Evolutionary conservation across 1,140 invertebrate species (phyloP).

Genomic region (Drosophila chauvacae): DNA sequence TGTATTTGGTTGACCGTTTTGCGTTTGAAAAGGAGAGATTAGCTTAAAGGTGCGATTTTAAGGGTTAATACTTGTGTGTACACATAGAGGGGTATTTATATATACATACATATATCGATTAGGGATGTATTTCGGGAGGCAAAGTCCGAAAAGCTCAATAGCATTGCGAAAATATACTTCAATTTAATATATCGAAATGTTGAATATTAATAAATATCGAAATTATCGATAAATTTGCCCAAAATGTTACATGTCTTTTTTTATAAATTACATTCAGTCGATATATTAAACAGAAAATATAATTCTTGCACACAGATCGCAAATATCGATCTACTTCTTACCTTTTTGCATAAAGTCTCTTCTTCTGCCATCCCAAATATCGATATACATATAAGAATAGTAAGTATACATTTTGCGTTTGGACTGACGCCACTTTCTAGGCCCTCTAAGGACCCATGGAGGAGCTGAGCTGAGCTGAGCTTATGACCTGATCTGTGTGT

Average conservation of each 20-base stretch:
- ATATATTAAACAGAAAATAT: background rate
- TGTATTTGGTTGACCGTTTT: background rate
- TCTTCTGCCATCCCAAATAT: background rate
- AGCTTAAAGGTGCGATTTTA: constrained; percentile 1
- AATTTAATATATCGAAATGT: background rate
- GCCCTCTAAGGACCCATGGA: background rate
- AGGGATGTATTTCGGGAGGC: background rate
- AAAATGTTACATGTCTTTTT: background rate
- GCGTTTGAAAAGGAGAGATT: background rate
- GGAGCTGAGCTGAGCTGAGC: background rate
- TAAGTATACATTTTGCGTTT: constrained; percentile 6
- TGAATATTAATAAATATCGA: background rate
- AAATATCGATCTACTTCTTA: no score
- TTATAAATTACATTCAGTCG: background rate
- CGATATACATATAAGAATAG: constrained; percentile 6
- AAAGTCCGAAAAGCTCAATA: background rate
- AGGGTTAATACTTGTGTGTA: constrained; percentile 22
- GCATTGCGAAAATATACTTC: background rate
- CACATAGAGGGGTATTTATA: constrained; percentile 2
- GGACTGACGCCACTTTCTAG: background rate
- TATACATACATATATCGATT: constrained; percentile 4
- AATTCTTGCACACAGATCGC: background rate
- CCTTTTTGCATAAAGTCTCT: no score
- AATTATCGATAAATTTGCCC: background rate
- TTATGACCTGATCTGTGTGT: background rate